Base-by-base conservation (phyloP, 2,797 vertebrate genomes). In the Danio kyathit region DNA sequence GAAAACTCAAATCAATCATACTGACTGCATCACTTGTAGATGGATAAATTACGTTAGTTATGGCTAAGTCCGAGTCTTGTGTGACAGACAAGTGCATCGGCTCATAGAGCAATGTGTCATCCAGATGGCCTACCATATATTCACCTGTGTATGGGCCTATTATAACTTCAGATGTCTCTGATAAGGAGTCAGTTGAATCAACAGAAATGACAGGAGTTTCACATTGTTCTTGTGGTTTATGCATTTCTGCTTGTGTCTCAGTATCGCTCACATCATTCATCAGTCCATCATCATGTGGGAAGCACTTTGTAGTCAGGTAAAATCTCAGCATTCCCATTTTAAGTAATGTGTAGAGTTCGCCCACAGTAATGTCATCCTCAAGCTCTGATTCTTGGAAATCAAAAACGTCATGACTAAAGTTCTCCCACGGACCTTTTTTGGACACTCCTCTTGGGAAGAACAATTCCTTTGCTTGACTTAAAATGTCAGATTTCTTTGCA, bases 261-360 rank as follows among this genome's bases (percentile, higher is more conserved):
- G n/a, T 13, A 29, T 59, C 2, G 59, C n/a, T n/a, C n/a, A n/a
- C n/a, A 29, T 59, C 2, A 59, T n/a, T n/a, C n/a, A n/a, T n/a
- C n/a, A 57, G 17, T 4, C 29, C 38, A 41, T 5, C 7, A 3
- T n/a, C 9, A 1, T 10, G 0, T n/a, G 7, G 21, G 56, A 74
- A 40, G 11, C 46, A 17, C 14, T 74, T 66, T 29, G 43, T 81
- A 16, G 14, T 49, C 14, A 79, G 49, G 51, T 79, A 81, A 74
- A 82, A 86, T 80, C 76, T 63, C 49, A 80, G 74, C 10, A 80
- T 13, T 48, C 84, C 79, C 76, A 84, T 82, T 79, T 29, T 72
- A 52, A 82, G 60, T 66, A 67, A 7, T 3, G 59, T 51, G 59
- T 79, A 83, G 12, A 76, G 46, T 76, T 84, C 61, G 5, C 78